Evolutionary conservation across 2,888 invertebrate species (phyloP).

Genomic region (Pyrochroa serraticornis): DNA sequence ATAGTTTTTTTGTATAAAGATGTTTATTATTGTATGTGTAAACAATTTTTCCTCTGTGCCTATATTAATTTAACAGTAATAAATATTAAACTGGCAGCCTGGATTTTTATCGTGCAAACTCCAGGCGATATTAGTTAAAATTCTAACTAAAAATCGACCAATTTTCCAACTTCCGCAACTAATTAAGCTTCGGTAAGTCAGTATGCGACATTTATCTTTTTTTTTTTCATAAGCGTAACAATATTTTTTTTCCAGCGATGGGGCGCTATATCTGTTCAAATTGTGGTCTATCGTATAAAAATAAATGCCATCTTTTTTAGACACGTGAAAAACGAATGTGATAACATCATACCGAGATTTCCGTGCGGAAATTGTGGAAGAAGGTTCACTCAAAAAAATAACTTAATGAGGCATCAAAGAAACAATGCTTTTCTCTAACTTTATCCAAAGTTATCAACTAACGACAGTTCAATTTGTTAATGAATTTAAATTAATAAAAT

Average conservation of each 20-base stretch:
- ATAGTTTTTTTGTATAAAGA: too few species aligned
- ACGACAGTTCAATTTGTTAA: too few species aligned
- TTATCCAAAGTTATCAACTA: background rate
- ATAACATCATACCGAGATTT: background rate
- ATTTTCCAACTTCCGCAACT: too few species aligned
- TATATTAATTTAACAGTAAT: too few species aligned
- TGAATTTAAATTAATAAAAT: too few species aligned
- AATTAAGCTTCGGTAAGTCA: background rate
- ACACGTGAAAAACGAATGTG: constrained; percentile 7
- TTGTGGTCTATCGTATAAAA: constrained; percentile 42
- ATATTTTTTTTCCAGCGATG: background rate
- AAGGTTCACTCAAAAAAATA: constrained; percentile 26
- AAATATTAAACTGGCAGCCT: too few species aligned
- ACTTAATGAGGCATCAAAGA: constrained; percentile 16
- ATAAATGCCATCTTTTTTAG: constrained; percentile 10
- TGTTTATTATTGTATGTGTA: too few species aligned
- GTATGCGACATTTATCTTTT: background rate
- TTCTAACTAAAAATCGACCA: too few species aligned
- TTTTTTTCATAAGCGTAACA: background rate
- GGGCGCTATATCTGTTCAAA: constrained; percentile 17
- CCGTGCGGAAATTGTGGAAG: constrained; percentile 17
- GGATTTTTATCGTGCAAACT: too few species aligned
- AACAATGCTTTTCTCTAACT: background rate
- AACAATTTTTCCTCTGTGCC: too few species aligned
- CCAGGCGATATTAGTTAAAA: too few species aligned